Evolutionary conservation across 2,797 vertebrate genomes (phyloP), one percentile per base, ranked within the genome.

Genomic region (Gallirallus australis): DNA sequence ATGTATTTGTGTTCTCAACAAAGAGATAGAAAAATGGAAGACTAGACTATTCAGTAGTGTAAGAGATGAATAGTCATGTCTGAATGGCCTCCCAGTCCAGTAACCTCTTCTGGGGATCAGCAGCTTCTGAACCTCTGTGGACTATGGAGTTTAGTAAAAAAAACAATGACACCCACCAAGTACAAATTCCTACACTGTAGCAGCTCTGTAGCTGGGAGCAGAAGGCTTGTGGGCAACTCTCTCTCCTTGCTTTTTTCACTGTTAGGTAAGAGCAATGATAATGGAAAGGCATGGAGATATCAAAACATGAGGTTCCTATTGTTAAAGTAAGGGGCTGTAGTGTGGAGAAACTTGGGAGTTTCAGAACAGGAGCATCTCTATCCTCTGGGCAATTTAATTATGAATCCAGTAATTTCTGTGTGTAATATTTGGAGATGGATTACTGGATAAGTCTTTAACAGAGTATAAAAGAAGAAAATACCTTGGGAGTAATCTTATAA

Each of bases 131-230:
- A 31, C 15, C 10, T 63, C 28, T 7, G 1, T 33, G 47, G 40
- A 11, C 13, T 54, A 18, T 52, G 27, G 17, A 60, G 4, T 40
- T 33, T 6, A 2, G 54, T 35, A 23, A 63, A 69, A 61, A 90
- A 78, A 45, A 1, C 2, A 28, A 5, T 5, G 21, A 8, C 2
- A 1, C 27, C 13, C 37, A 72, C 20, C 9, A 33, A 23, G 24
- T 17, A 25, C 23, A 57, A 72, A 72, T 59, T 82, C 3, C 25
- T 68, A 2, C 5, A 6, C 2, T 89, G 21, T 47, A 23, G 21
- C 47, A 47, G 40, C 12, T 78, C 7, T 35, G 15, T 47, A 42
- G 17, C 17, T 16, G 9, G 28, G 14, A 71, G 19, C n/a, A 33
- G 30, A 31, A 61, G 37, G 17, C 35, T 79, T 45, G 31, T 24